Evolutionary conservation across 2,113 vertebrate genomes (phyloP), one percentile per base, ranked within the genome.

Genomic region (Ciconia stormi): DNA sequence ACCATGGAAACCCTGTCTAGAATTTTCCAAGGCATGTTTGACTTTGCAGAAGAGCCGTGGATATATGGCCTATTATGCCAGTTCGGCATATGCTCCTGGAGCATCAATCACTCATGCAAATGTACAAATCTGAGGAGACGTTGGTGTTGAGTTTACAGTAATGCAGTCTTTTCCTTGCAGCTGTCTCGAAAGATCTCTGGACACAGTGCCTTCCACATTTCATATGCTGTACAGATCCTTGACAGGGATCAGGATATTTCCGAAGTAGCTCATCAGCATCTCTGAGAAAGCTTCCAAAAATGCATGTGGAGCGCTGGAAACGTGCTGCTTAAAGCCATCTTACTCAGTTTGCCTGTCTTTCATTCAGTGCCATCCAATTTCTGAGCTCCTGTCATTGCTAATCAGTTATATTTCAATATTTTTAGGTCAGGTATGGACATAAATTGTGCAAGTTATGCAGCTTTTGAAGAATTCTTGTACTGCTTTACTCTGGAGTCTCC

Each of bases 221-320:
- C 72, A 89, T 79, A 14, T 85, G 40, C 78, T 82, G 21, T 71
- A 71, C 63, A 81, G 79, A 74, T 70, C 63, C 55, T 93, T 94
- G 67, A 50, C 26, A 81, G 72, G 72, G 55, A 52, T 92, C 72
- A 74, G 47, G 36, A 26, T 94, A 74, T 90, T 96, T 93, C 79
- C 0, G 0, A 90, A 78, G 79, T 58, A 92, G 42, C 53, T 96
- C 30, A 62, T 83, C 53, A 70, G 36, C 12, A 5, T 77, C 79
- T 88, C 84, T 77, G 38, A 90, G 67, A 90, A 90, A 93, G 55
- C n/a, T 95, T 96, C n/a, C 58, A 81, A 88, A 94, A 92, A 76
- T 79, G 56, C 34, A 16, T 56, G 11, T 61, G 52, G 18, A 89
- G 38, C 30, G 38, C 70, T 69, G 77, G 70, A 93, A 87, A 65